Conservation (phyloP, 2,888 invertebrate genomes). For the Drosophila nr. perissopoda region DNA sequence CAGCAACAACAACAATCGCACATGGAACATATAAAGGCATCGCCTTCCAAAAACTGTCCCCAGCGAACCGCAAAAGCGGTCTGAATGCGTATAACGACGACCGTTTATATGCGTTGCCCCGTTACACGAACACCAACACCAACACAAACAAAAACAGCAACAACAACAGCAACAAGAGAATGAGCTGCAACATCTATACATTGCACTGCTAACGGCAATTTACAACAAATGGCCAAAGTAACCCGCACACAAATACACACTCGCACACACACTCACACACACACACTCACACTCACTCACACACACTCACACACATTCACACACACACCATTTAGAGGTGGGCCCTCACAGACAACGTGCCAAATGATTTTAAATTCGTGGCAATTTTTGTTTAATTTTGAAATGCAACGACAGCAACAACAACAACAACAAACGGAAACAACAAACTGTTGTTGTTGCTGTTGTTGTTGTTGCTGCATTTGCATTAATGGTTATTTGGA, state of each 20-base stretch:
- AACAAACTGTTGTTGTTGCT: constrained; percentile 8
- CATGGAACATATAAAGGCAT: constrained; percentile 31
- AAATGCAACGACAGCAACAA: constrained; percentile 48
- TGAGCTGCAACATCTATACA: constrained; percentile 9
- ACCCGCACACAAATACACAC: neutral
- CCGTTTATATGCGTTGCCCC: constrained; percentile 56
- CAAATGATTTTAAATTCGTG: constrained; percentile 78
- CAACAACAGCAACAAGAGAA: constrained; percentile 10
- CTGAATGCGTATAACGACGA: constrained; percentile 55
- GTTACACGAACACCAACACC: constrained; percentile 41
- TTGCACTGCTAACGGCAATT: constrained; percentile 47
- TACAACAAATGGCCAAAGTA: constrained; percentile 71
- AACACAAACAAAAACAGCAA: constrained; percentile 6
- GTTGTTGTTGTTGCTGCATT: constrained; percentile 37
- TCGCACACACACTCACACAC: constrained; percentile 1
- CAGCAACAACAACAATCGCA: constrained; percentile 9
- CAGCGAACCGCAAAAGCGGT: constrained; percentile 42
- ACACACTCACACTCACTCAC: too few relatives aligned
- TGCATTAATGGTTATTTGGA: constrained; percentile 75
- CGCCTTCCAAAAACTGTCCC: constrained; percentile 35
- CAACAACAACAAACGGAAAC: constrained; percentile 2
- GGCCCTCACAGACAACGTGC: constrained; percentile 20
- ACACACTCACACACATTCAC: too few relatives aligned
- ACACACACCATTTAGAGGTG: constrained; percentile 9
- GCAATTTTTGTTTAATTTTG: constrained; percentile 60